Evolutionary conservation across 92 coral and sea anemone genomes (phyloP).

Genomic region (Actinostola sp.): DNA sequence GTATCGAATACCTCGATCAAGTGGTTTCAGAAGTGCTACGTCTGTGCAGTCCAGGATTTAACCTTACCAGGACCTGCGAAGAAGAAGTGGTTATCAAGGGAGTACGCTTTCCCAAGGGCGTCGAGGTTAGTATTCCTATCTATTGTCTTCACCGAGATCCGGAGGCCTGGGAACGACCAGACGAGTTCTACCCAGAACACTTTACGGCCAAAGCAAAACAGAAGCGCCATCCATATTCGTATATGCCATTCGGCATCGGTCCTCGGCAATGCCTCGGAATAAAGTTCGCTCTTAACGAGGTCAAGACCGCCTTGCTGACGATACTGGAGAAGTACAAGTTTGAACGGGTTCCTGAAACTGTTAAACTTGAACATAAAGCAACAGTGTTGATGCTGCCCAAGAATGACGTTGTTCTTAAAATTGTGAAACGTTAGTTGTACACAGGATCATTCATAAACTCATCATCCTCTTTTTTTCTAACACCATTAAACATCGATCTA

Average conservation of each 20-base stretch:
- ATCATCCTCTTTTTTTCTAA: too few species aligned
- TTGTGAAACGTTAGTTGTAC: constrained; percentile 8
- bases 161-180: constrained; percentile 64
- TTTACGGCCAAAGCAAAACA: constrained; percentile 66
- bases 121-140: constrained; percentile 44
- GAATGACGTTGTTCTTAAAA: constrained; percentile 35
- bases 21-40: constrained; percentile 66
- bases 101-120: constrained; percentile 57
- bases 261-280: constrained; percentile 69
- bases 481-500: too few species aligned
- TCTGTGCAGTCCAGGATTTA: constrained; percentile 52
- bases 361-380: constrained; percentile 2
- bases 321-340: constrained; percentile 60
- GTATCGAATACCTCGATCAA: constrained; percentile 57
- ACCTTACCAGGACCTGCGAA: constrained; percentile 40
- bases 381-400: constrained; percentile 39
- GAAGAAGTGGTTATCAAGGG: constrained; percentile 55
- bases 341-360: constrained; percentile 59
- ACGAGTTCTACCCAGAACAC: constrained; percentile 70
- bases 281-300: constrained; percentile 61
- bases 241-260: constrained; percentile 64
- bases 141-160: constrained; percentile 78
- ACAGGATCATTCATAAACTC: too few species aligned
- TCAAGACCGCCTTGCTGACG: constrained; percentile 47
- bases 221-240: constrained; percentile 61